Percentiles rank a stretch among this genome's conserved stretches.
These are phyloP conservation scores for Musca domestica DNA, from an alignment of 1,140 invertebrate species.

Conservation along the genomic window DNA sequence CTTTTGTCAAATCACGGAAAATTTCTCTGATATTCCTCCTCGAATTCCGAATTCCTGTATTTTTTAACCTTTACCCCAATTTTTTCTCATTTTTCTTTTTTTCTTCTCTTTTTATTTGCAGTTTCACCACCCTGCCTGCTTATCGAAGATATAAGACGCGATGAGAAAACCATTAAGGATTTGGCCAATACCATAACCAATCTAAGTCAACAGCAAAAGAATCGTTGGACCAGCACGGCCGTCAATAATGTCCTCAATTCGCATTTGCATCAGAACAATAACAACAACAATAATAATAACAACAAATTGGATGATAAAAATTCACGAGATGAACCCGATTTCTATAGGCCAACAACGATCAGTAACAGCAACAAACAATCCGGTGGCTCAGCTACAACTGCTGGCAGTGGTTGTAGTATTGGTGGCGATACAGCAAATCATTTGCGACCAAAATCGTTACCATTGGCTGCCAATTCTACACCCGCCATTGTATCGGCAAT, in stretches of 20 bases:
- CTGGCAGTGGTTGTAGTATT: slow-evolving; percentile 8
- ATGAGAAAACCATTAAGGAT: slow-evolving; percentile 51
- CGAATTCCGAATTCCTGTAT: too few species aligned
- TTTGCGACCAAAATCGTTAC: slow-evolving; percentile 50
- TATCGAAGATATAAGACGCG: slow-evolving; percentile 49
- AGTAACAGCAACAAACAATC: slow-evolving; percentile 11
- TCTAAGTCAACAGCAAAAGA: slow-evolving; percentile 51
- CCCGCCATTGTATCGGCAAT: slow-evolving; percentile 53
- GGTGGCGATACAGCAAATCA: slow-evolving; percentile 6
- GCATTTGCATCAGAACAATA: slow-evolving; percentile 36
- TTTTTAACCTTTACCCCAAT: too few species aligned
- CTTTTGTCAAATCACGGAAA: background rate
- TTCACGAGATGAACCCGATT: slow-evolving; percentile 50
- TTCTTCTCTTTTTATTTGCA: slow-evolving; percentile 29
- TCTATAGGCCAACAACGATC: slow-evolving; percentile 26
- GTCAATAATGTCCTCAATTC: slow-evolving; percentile 50
- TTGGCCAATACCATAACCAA: slow-evolving; percentile 53
- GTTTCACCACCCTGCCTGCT: slow-evolving; percentile 47
- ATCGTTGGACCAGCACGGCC: slow-evolving; percentile 42
- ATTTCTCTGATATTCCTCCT: background rate
- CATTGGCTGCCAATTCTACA: slow-evolving; percentile 47
- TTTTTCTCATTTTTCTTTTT: background rate
- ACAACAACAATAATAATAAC: slow-evolving; percentile 32
- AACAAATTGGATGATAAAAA: slow-evolving; percentile 26
- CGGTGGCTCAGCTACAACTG: slow-evolving; percentile 29